Base-by-base conservation (phyloP, 2,113 vertebrate species). In the Mesembrinibis cayennensis region DNA sequence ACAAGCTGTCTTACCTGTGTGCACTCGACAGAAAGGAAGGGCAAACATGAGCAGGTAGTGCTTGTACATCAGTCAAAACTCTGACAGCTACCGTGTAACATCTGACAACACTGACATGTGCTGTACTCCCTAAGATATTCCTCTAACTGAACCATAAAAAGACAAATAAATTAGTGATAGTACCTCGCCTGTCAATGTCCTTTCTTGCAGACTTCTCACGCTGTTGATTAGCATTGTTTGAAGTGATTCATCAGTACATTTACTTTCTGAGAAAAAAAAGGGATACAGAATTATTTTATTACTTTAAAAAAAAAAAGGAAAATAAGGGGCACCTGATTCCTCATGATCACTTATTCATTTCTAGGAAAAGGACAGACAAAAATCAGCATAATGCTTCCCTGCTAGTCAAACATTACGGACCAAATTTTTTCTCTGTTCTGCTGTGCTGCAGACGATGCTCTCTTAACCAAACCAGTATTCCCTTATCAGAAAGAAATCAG, bases 141-240 rank as follows among this genome's bases (percentile, higher is more conserved):
- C 97, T 94, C 86, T 98, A 98, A 98, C 97, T 98, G 97, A 98
- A 98, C 98, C 98, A 97, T 97, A 98, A 98, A 98, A 97, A 98
- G 98, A 98, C 98, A 98, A 97, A 99, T 99, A 99, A 99, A 99
- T 99, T 99, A 99, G 98, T 99, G 98, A 99, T 98, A 98, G 95
- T 93, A 97, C 89, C 97, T 97, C 80, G 97, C 97, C 98, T 99
- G 99, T 99, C 99, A 99, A 93, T 98, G 98, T 97, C 96, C 94
- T 96, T 94, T 97, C 85, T 76, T 42, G 63, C 81, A 97, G 97
- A 97, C 92, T 97, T 97, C 96, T 97, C 96, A 95, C 62, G 30
- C 71, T 97, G 95, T 96, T 98, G 96, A 97, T 97, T 98, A 98
- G 91, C 97, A 87, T 96, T 97, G 96, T 90, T 94, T 93, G 93